phyloP scores from a whole-genome alignment of 2,113 vertebrate genomes.

The Dasyornis broadbenti region DNA sequence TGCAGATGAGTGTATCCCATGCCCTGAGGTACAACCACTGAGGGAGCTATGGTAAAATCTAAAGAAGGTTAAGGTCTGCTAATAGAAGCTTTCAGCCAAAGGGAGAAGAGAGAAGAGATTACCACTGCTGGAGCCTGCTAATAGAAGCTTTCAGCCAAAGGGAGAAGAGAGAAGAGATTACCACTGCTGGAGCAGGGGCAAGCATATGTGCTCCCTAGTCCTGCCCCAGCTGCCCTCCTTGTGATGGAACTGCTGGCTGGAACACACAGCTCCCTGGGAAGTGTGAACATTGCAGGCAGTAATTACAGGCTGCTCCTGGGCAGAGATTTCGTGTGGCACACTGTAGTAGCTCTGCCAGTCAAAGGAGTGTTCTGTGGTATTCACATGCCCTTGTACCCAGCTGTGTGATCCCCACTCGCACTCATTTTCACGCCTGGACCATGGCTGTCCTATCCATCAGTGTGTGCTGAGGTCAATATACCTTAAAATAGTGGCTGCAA shows the following conservation, averaged over 20 bases:
- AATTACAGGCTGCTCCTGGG: background rate
- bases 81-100: background rate
- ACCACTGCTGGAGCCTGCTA: background rate
- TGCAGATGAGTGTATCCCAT: background rate
- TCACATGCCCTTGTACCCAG: rapidly evolving
- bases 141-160: background rate
- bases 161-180: background rate
- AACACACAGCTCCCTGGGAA: background rate
- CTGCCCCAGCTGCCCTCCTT: background rate
- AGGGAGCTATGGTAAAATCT: background rate
- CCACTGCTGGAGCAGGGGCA: background rate
- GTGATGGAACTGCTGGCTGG: background rate
- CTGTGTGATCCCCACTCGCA: rapidly evolving
- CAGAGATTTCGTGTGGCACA: rapidly evolving
- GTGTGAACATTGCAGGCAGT: background rate
- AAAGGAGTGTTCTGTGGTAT: background rate
- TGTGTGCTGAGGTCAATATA: background rate
- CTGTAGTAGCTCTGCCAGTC: background rate
- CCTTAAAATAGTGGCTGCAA: background rate
- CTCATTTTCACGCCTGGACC: background rate
- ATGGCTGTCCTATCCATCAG: background rate
- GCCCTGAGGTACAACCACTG: background rate
- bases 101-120: background rate
- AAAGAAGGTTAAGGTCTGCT: background rate
- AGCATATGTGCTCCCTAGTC: background rate